phyloP scores from a whole-genome alignment of 2,113 vertebrate species.

The Seriola dumerili region DNA sequence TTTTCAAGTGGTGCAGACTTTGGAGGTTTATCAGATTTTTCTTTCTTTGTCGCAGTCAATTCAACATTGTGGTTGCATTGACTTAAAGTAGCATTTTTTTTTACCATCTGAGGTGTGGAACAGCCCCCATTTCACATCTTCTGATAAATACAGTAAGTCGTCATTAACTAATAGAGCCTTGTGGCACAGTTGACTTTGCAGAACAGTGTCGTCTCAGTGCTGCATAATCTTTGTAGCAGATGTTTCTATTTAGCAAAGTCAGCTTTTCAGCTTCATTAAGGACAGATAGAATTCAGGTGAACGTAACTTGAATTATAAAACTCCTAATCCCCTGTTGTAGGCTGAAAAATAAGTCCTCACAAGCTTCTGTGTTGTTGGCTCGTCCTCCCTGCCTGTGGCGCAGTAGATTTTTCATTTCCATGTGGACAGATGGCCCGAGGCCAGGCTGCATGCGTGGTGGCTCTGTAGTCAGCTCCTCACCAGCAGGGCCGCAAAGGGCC shows the following conservation, averaged over 20 bases:
- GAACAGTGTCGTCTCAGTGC: slow-evolving; percentile 51
- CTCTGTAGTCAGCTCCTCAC: slow-evolving; percentile 54
- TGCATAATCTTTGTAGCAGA: slow-evolving; percentile 41
- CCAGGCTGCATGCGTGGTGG: slow-evolving; percentile 73
- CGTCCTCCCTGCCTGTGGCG: slow-evolving; percentile 67
- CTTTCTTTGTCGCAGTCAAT: slow-evolving; percentile 3
- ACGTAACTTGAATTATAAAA: slow-evolving; percentile 27
- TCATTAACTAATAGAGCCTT: slow-evolving; percentile 25
- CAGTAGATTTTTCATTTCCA: slow-evolving; percentile 76
- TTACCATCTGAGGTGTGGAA: neutral
- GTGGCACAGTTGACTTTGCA: slow-evolving; percentile 35
- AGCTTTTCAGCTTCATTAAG: slow-evolving; percentile 52
- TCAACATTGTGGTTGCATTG: neutral
- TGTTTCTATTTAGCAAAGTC: slow-evolving; percentile 48
- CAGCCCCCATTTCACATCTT: slow-evolving; percentile 7
- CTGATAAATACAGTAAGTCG: slow-evolving; percentile 16
- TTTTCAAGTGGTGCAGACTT: slow-evolving; percentile 16
- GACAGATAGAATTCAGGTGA: slow-evolving; percentile 47
- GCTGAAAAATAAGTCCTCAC: slow-evolving; percentile 35
- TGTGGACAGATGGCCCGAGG: slow-evolving; percentile 72
- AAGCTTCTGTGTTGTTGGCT: slow-evolving; percentile 55
- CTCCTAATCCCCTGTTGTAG: slow-evolving; percentile 32
- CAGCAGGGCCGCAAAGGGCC: slow-evolving; percentile 41
- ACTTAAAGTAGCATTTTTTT: neutral
- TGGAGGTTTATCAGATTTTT: slow-evolving; percentile 15